Evolutionary conservation across 2,797 vertebrate species (phyloP), one percentile per base, ranked within the genome.

Genomic region (Ctenopoma multispine): DNA sequence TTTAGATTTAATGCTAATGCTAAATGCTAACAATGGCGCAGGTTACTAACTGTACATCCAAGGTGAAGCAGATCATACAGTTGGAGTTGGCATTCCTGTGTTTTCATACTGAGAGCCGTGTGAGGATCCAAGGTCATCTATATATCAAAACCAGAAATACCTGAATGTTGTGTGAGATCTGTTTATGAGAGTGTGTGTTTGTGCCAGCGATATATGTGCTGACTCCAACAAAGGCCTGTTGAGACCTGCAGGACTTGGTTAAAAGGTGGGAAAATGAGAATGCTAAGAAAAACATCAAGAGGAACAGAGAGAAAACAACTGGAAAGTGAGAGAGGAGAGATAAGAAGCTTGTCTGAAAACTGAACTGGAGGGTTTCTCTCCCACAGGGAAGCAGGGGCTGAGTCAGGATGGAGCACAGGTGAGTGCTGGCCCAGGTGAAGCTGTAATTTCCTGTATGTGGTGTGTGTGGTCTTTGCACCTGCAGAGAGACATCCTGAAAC

Each of bases 381-480:
- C 89, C 79, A 74, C 85, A 55, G 82, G 74, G 84, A 48, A 24
- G 74, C 75, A 43, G 75, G 70, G 72, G 79, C 81, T 77, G 83
- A 89, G 82, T 90, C 89, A 90, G 87, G 87, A 85, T 27, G 63
- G 63, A 84, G 79, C 87, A 76, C 93, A 93, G 92, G 93, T 92
- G 91, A 93, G 62, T 85, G 84, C 86, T 94, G 94, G 93, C 93
- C 83, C 89, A 91, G 92, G 92, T 93, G 76, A 90, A 85, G 80
- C 75, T 79, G 50, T 90, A 82, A 94, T 93, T 95, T 95, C 94
- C 94, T 94, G 91, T 89, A 81, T 41, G 14, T 61, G 10, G 75
- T 83, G 84, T 81, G 90, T 93, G 91, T 87, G 80, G 90, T 86
- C 87, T 75, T 73, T 72, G 50, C 90, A 86, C 93, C 92, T 90